Evolutionary conservation across 2,797 vertebrate species (phyloP), one percentile per base, ranked within the genome.

Genomic region (Zalophus californianus): DNA sequence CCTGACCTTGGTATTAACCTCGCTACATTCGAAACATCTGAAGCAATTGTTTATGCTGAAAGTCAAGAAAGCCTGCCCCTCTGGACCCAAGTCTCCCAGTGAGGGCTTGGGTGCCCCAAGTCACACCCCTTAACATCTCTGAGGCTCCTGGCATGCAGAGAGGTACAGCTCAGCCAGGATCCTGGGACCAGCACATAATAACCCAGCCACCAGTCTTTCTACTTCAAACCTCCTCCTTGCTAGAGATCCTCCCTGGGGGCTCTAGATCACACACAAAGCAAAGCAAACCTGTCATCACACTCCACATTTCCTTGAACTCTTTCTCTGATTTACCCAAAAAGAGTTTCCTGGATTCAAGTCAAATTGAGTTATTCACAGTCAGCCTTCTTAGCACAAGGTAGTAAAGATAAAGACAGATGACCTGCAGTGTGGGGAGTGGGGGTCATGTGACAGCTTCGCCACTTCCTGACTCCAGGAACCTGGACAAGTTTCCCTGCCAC

Each of bases 11-110:
- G 6, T 48, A 86, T 18, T 56, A 73, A 84, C 48, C 60, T 96
- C 90, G 90, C 68, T 44, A 60, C 32, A 82, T 48, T 70, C 5
- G 1, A 97, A 97, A 94, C 86, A 97, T 62, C 44, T 90, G 72
- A 91, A 96, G 78, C 68, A 89, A 86, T 44, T 93, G 68, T 91
- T 97, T 91, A 92, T 91, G 66, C 96, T 94, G 96, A 95, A 10
- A 92, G 62, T 86, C 48, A 97, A 89, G 90, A 93, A 77, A 60
- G 18, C 54, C 41, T 77, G 44, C n/a, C 68, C 83, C 90, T 84
- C 11, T 41, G 85, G 77, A 89, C 52, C 66, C 52, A 66, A 27
- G 73, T 70, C 56, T 97, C 97, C 66, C 91, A 41, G 20, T 0
- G 0, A 38, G 60, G 41, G 23, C 27, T 72, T 41, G 21, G 16